Base-by-base conservation (phyloP, 2,888 invertebrate genomes). In the Apamea epomidion region DNA sequence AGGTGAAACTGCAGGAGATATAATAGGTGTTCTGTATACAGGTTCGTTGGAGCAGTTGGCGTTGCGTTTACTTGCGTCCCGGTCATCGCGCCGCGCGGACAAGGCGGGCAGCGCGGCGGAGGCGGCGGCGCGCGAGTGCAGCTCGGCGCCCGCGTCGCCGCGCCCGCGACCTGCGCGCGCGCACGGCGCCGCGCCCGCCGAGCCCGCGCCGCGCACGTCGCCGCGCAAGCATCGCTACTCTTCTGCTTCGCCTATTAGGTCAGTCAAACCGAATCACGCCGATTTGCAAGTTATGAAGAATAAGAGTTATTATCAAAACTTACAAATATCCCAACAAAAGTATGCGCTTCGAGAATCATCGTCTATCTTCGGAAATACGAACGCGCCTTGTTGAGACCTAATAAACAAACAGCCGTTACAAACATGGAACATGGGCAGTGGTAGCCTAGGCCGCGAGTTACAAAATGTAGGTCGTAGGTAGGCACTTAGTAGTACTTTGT, bases 211-310 rank as follows among this genome's bases (percentile, higher is more conserved):
- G 12, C 84, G 75, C 96, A 97, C 88, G 16, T 21, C 91, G 32
- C 80, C 85, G 76, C 73, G 84, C 87, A 42, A 84, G 1, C 98
- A 98, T 91, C 97, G 98, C 75, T 98, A 98, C 89, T 98, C 98
- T 89, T 98, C 98, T 70, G 98, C 98, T 16, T 98, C 98, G 51
- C 98, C 98, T 6, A 98, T 98, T 89, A 97, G 98, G 96, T 97
- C 45, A 3, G 51, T 48, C 16, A n/a, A 64, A 29, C 18, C n/a
- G 45, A n/a, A n/a, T 29, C 21, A 1, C 18, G n/a, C 7, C n/a
- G 16, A 6, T 16, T 69, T 21, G 5, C 48, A 21, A 72, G 6
- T 71, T 16, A 14, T 14, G 14, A 29, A n/a, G 29, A 60, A 14
- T 29, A 14, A 6, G n/a, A 60, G 32, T 64, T 18, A 32, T 32